Evolutionary conservation across 2,113 vertebrate genomes (phyloP), one percentile per base, ranked within the genome.

Genomic region (Damaliscus lunatus): DNA sequence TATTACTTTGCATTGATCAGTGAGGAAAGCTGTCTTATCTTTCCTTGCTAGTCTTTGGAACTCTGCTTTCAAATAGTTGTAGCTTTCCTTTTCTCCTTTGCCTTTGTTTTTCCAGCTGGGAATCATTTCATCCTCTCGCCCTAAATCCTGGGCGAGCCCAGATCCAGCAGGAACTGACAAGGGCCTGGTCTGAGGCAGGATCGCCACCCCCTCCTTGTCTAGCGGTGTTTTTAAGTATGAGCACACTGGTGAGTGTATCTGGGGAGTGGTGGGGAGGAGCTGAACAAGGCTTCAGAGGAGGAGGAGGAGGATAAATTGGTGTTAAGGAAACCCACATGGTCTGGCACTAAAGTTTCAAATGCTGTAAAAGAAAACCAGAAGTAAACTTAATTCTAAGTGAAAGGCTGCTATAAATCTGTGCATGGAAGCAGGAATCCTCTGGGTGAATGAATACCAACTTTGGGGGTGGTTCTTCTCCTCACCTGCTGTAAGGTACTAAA

Each of bases 31-130:
- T 71, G 36, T 71, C 64, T 71, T 21, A 36, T 71, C n/a, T 71
- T 11, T 71, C 64, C n/a, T 71, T 21, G 17, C 64, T 71, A 21
- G 2, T 71, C 64, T 71, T 36, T 71, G 64, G 9, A 71, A 71
- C n/a, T 40, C 19, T 71, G 19, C 67, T 40, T 71, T 36, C n/a
- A 71, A 40, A 23, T 71, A 21, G n/a, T 23, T 71, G n/a, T 71
- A 71, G 5, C 19, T 71, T 71, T 71, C n/a, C 19, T 71, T 23
- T 71, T 23, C 19, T 71, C 67, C n/a, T 71, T 36, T 71, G 67
- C n/a, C 64, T 50, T n/a, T 98, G 96, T 98, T 99, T 98, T 98
- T 98, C 96, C 98, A 98, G 97, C 98, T 98, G 98, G 98, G 60
- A 98, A 95, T 98, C 95, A 98, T 98, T 98, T 97, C 88, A 81